A percentile compares a stretch with the other conserved stretches of the same genome.
Conservation (phyloP, 2,113 vertebrate species). For the Dicrurus megarhynchus region DNA sequence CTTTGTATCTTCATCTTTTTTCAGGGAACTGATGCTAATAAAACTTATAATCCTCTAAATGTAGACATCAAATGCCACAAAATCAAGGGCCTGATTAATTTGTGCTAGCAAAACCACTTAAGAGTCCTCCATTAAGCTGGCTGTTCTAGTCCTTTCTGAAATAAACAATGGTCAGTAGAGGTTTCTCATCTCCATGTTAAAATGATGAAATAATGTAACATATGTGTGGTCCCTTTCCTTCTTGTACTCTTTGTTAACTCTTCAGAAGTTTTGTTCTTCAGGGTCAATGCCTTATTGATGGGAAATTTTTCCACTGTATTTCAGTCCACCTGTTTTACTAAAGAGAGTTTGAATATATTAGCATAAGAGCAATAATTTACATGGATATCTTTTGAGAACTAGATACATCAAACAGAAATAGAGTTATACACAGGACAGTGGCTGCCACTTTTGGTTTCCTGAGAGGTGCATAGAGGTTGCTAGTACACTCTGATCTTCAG, state of each 20-base stretch:
- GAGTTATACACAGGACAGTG: background rate
- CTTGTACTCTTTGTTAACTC: background rate
- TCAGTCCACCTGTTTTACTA: background rate
- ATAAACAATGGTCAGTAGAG: background rate
- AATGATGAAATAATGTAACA: background rate
- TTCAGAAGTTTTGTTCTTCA: background rate
- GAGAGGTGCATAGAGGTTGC: background rate
- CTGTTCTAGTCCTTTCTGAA: background rate
- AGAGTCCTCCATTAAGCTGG: background rate
- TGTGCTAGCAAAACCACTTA: background rate
- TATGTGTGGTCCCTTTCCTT: background rate
- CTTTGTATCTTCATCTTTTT: conserved; percentile 37
- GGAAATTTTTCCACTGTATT: background rate
- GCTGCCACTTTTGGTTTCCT: background rate
- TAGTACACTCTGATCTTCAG: background rate
- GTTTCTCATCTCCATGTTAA: background rate
- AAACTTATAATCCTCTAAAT: conserved; percentile 19
- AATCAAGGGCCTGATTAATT: conserved; percentile 10
- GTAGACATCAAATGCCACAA: background rate
- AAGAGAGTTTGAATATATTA: background rate
- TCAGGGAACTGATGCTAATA: conserved; percentile 50
- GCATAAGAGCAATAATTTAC: background rate
- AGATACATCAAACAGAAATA: background rate
- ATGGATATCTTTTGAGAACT: background rate
- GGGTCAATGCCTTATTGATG: background rate